Conservation (phyloP, 2,888 invertebrate genomes). For the Drosophila seclusa region DNA sequence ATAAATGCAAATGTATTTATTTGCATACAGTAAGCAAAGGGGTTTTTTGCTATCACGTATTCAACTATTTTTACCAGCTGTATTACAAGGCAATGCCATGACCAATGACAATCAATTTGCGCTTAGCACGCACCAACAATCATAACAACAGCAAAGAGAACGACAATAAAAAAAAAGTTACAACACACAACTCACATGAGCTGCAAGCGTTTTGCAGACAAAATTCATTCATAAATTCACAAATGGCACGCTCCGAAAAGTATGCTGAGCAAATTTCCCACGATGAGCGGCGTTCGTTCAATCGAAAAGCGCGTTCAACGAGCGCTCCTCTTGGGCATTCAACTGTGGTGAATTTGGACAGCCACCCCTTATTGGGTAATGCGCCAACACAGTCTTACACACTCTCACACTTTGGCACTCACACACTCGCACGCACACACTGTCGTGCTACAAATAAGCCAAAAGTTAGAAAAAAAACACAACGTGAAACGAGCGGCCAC, state of each 20-base stretch:
- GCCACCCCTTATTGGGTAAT: constrained; percentile 74
- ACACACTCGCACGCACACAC: constrained; percentile 17
- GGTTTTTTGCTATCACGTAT: constrained; percentile 13
- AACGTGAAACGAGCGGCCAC: constrained; percentile 51
- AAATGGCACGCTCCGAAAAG: constrained; percentile 35
- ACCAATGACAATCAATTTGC: constrained; percentile 74
- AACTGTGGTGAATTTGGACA: constrained; percentile 64
- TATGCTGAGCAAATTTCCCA: constrained; percentile 70
- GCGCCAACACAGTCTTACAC: constrained; percentile 38
- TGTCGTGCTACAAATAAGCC: constrained; percentile 46
- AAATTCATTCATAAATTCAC: constrained; percentile 73
- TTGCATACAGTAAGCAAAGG: neutral
- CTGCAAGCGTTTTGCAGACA: constrained; percentile 39
- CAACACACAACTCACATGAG: constrained; percentile 11
- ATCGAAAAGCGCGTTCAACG: constrained; percentile 51
- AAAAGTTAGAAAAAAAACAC: constrained; percentile 61
- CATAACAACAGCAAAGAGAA: constrained; percentile 7
- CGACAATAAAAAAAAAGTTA: neutral
- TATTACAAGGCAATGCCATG: constrained; percentile 51
- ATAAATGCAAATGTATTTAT: neutral
- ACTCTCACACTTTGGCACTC: constrained; percentile 33
- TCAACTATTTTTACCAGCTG: constrained; percentile 16
- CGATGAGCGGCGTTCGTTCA: constrained; percentile 44
- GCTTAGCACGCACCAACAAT: constrained; percentile 46
- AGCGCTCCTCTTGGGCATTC: constrained; percentile 33